Percentiles rank a stretch among this genome's conserved stretches.
These are phyloP conservation scores for Macheiramphus alcinus DNA, from an alignment of 2,113 vertebrate species.

Conservation along the genomic window DNA sequence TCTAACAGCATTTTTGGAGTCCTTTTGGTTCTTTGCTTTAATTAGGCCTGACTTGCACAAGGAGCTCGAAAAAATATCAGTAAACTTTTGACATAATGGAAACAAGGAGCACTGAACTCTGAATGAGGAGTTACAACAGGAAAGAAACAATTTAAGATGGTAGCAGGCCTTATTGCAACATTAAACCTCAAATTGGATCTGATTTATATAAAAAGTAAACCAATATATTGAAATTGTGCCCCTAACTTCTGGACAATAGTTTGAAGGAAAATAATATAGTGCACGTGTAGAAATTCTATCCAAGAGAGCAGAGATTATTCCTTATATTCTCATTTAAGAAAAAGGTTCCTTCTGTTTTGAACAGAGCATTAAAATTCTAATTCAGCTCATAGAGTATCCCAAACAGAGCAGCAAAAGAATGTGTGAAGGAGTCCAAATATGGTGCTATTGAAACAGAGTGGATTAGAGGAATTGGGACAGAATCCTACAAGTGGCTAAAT, in stretches of 20 bases:
- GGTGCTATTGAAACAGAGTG: constrained; percentile 53
- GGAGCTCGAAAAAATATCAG: background rate
- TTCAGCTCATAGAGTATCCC: constrained; percentile 33
- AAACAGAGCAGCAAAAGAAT: constrained; percentile 55
- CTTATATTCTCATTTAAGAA: constrained; percentile 5
- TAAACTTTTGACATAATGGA: constrained; percentile 14
- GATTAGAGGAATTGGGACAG: constrained; percentile 57
- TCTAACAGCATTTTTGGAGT: background rate
- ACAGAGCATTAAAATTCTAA: constrained; percentile 24
- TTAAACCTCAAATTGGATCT: constrained; percentile 17
- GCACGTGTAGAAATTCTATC: background rate
- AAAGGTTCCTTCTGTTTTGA: constrained; percentile 38
- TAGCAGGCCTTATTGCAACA: constrained; percentile 13
- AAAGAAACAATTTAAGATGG: constrained; percentile 31
- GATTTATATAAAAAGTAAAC: constrained; percentile 34
- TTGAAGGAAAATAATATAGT: background rate
- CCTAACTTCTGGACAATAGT: background rate
- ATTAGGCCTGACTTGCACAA: background rate
- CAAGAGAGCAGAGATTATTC: background rate
- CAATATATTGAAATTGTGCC: background rate
- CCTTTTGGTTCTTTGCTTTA: background rate
- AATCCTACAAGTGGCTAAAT: constrained; percentile 55
- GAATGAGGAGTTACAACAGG: constrained; percentile 1
- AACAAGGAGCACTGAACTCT: constrained; percentile 16
- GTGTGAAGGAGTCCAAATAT: constrained; percentile 61